These are phyloP conservation scores for Phoenicopterus ruber DNA, from an alignment of 2,113 vertebrate genomes.

Conservation along the genomic window DNA sequence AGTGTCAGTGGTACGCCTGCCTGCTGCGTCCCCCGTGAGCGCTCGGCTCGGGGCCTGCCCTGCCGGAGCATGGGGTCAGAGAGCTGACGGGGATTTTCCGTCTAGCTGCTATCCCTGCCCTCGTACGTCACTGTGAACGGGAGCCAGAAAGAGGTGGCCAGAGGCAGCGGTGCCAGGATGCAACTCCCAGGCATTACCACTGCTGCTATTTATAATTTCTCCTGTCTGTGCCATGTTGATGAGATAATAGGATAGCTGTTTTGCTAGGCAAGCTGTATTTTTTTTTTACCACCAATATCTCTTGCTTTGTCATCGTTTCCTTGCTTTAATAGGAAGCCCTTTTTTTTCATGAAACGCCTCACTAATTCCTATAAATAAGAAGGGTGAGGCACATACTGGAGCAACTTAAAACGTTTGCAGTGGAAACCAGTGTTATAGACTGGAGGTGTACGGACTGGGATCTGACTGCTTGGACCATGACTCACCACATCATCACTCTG, in stretches of 20 bases:
- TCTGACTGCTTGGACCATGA: not conserved
- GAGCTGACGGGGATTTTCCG: not conserved
- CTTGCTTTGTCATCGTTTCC: constrained; percentile 8
- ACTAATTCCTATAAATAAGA: not conserved
- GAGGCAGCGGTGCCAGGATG: not conserved
- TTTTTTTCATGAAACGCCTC: not conserved
- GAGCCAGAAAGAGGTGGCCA: constrained; percentile 8
- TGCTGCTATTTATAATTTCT: constrained; percentile 33
- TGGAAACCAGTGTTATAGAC: not conserved
- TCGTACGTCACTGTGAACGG: not conserved
- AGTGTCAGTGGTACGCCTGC: not conserved
- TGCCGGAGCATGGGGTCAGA: not conserved
- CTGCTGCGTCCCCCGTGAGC: accelerated
- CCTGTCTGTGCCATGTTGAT: not conserved
- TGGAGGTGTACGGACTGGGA: not conserved
- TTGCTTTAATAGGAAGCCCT: not conserved
- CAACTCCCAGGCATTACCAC: constrained; percentile 18
- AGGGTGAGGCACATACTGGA: not conserved
- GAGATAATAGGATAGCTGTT: constrained; percentile 35
- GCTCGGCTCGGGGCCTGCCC: accelerated
- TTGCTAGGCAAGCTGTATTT: not conserved
- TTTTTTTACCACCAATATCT: not conserved
- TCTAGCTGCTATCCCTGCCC: not conserved
- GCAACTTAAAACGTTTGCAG: not conserved
- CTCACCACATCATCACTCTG: not conserved